Evolutionary conservation across 2,113 vertebrate genomes (phyloP).

Genomic region (Turdus rufiventris): DNA sequence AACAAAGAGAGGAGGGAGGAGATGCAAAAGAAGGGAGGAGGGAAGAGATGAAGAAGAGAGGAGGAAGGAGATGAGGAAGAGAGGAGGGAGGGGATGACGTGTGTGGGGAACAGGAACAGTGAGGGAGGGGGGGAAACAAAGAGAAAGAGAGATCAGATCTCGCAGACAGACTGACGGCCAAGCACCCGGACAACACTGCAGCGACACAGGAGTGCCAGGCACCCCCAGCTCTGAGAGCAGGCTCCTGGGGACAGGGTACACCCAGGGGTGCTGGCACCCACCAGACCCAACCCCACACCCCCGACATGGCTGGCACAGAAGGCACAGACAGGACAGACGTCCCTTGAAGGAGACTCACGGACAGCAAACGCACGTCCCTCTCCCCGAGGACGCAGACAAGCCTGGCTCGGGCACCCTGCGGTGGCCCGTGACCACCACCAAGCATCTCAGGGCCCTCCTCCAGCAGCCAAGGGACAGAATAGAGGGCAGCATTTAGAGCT

Average conservation of each 20-base stretch:
- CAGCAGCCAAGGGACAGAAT: neutral
- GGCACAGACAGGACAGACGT: constrained; percentile 21
- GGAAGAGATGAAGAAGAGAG: neutral
- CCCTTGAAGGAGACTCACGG: constrained; percentile 13
- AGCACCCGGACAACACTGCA: constrained; percentile 46
- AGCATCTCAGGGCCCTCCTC: neutral
- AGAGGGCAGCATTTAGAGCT: neutral
- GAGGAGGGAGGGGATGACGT: neutral
- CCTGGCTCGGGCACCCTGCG: neutral
- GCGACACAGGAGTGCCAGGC: neutral
- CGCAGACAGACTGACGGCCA: constrained; percentile 22
- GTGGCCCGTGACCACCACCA: fast-evolving
- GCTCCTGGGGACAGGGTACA: neutral
- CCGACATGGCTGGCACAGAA: neutral
- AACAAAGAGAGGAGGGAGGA: neutral
- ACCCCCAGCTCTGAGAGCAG: neutral
- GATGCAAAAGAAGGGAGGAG: neutral
- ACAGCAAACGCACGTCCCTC: neutral
- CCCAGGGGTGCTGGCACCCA: neutral
- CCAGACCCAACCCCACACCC: neutral
- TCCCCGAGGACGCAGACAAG: neutral
- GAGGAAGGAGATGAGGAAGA: neutral
- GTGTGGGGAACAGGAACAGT: neutral
- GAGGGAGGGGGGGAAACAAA: constrained; percentile 37
- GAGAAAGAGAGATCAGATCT: constrained; percentile 72